phyloP scores from a whole-genome alignment of 2,888 invertebrate genomes.

The Peribatodes rhomboidaria region DNA sequence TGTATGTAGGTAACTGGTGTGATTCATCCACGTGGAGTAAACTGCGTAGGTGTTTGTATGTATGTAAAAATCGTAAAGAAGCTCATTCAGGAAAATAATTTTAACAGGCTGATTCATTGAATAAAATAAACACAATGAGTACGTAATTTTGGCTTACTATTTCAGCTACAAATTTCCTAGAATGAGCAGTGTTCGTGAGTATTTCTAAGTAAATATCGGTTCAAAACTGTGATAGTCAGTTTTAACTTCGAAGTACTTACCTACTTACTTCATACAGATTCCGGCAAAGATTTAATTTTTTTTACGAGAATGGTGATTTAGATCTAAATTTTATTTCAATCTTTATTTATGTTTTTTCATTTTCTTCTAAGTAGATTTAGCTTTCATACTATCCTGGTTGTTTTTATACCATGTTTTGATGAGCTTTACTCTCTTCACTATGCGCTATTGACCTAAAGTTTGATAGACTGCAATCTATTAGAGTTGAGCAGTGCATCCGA shows the following conservation, averaged over 20 bases:
- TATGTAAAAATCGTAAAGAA: conserved; percentile 39
- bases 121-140: conserved; percentile 9
- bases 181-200: conserved; percentile 9
- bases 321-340: not conserved
- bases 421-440: not conserved
- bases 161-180: conserved; percentile 11
- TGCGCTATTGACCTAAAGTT: conserved; percentile 21
- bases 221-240: not conserved
- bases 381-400: not conserved
- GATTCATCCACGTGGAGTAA: conserved; percentile 43
- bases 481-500: conserved; percentile 51
- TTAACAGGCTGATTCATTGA: conserved; percentile 34
- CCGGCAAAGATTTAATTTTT: too few relatives aligned
- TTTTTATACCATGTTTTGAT: not conserved
- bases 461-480: conserved; percentile 26
- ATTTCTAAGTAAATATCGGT: not conserved
- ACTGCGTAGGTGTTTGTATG: conserved; percentile 20
- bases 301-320: not conserved
- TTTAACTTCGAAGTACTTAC: not conserved
- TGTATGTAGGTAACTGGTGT: conserved; percentile 32
- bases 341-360: not conserved
- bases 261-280: not conserved
- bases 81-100: conserved; percentile 37
- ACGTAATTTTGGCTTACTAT: conserved; percentile 6
- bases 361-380: not conserved